Percentiles rank a stretch among this genome's conserved stretches.
Evolutionary conservation across 2,113 vertebrate species (phyloP).

Genomic region (Rhea americana): DNA sequence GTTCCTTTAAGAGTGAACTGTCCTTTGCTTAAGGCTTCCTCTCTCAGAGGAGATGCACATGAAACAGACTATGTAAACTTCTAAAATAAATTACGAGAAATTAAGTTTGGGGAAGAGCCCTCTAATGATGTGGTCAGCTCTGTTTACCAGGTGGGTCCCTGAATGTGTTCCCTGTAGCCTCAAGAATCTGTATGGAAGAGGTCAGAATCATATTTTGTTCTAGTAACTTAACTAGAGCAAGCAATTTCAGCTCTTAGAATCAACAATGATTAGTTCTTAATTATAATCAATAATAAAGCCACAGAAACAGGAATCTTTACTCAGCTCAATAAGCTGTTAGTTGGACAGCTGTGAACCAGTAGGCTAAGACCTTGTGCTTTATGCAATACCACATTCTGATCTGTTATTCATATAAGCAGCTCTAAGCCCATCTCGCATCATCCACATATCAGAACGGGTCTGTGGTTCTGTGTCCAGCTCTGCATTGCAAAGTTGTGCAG

Average conservation of each 20-base stretch:
- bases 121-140: neutral
- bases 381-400: neutral
- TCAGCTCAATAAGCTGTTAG: neutral
- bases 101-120: neutral
- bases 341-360: neutral
- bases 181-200: neutral
- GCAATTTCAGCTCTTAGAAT: neutral
- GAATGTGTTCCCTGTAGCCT: neutral
- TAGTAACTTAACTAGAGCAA: neutral
- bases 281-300: neutral
- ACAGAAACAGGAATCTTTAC: neutral
- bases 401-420: neutral
- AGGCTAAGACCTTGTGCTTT: neutral
- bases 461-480: neutral
- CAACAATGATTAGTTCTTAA: neutral
- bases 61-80: neutral
- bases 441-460: neutral
- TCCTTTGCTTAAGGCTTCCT: neutral
- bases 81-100: neutral
- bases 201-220: neutral
- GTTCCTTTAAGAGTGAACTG: neutral
- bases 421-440: neutral
- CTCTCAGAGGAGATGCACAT: neutral
- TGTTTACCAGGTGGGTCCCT: neutral
- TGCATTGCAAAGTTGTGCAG: neutral